These are phyloP conservation scores for Pristionchus arcanus DNA, from an alignment of 2,888 invertebrate species.

Conservation along the genomic window DNA sequence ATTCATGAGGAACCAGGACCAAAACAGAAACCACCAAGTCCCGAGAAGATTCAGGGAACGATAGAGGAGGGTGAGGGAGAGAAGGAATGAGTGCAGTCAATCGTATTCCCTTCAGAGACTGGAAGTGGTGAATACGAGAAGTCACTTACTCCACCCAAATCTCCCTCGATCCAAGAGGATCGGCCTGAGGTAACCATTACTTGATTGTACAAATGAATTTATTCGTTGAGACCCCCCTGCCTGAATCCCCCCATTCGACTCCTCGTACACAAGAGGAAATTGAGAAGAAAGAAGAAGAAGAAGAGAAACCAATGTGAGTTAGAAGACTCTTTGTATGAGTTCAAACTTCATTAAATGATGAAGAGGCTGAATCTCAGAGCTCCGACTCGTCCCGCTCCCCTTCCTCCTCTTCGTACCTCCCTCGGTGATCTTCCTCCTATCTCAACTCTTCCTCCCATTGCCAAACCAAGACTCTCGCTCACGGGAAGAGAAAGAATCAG, in stretches of 20 bases:
- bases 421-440: conserved; percentile 21
- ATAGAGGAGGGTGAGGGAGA: conserved; percentile 34
- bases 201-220: not conserved
- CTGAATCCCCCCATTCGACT: not conserved
- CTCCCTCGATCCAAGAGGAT: not conserved
- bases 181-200: not conserved
- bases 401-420: not conserved
- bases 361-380: not conserved
- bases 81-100: not conserved
- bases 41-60: not conserved
- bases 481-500: not conserved
- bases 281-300: conserved; percentile 11
- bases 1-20: conserved; percentile 24
- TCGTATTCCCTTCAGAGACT: not conserved
- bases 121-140: not conserved
- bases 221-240: not conserved
- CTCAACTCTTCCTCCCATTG: conserved; percentile 36
- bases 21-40: not conserved
- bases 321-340: not conserved
- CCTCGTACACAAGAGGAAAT: conserved; percentile 1
- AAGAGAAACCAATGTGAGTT: conserved; percentile 9
- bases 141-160: conserved; percentile 18
- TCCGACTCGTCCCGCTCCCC: not conserved
- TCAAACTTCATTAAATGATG: not conserved
- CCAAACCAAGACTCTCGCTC: conserved; percentile 43